A percentile compares a stretch with the other conserved stretches of the same genome.
Conservation (phyloP, 2,113 vertebrate genomes). For the Pterocles gutturalis region DNA sequence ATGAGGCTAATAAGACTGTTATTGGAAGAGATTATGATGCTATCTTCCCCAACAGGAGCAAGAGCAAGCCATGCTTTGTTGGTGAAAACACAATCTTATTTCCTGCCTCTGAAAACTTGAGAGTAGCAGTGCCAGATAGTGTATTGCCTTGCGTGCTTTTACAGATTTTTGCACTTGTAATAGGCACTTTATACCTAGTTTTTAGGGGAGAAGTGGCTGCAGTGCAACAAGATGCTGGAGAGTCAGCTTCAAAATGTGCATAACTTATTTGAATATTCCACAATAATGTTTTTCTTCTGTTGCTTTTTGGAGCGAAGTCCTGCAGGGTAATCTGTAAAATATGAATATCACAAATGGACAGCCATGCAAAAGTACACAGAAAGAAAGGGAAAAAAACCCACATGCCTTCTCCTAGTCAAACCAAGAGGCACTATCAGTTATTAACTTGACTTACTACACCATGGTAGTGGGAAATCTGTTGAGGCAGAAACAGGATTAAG, state of each 20-base stretch:
- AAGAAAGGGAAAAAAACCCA: accelerated
- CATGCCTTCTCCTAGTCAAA: not conserved
- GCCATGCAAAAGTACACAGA: accelerated
- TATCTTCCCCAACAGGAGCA: not conserved
- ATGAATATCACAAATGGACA: not conserved
- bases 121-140: not conserved
- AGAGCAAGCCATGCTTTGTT: not conserved
- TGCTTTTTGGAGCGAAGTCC: not conserved
- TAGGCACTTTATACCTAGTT: not conserved
- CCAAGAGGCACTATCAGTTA: not conserved
- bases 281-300: not conserved
- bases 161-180: not conserved
- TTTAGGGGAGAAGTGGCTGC: not conserved
- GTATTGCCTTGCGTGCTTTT: not conserved
- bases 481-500: not conserved
- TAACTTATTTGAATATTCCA: not conserved
- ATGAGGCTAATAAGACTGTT: not conserved
- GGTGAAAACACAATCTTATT: not conserved
- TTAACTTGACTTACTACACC: not conserved
- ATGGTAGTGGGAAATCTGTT: not conserved
- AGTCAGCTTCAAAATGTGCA: not conserved
- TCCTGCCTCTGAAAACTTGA: not conserved
- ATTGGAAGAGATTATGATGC: not conserved
- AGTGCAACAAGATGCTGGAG: not conserved
- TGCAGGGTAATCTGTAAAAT: not conserved